Evolutionary conservation across 2,113 vertebrate species (phyloP), one percentile per base, ranked within the genome.

Genomic region (Pangasianodon hypophthalmus): DNA sequence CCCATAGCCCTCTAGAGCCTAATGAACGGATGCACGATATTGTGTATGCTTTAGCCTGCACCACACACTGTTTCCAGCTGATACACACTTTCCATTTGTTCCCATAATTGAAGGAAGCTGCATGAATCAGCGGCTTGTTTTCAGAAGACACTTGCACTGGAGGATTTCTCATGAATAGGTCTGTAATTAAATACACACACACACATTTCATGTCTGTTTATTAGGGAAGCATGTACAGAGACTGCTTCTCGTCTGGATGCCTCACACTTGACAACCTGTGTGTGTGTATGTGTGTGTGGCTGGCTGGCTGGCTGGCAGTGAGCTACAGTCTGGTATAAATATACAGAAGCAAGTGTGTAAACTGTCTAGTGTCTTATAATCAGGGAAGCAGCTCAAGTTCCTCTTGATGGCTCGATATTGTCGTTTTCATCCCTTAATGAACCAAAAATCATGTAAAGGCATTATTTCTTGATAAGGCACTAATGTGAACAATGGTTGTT

Each of bases 211-310:
- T 46, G 58, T 86, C 73, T 86, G 73, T 86, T 81, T 86, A 80
- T 81, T 77, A 62, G 48, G 58, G 48, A 81, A 50, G 46, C 37
- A 6, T 5, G 44, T 77, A 44, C 26, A 67, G 41, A 73, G 88
- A 85, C 88, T 89, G 88, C 62, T 89, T 86, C 88, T 89, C 11
- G 32, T 89, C 88, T 50, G 24, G 24, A 46, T 37, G 48, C 32
- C 58, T 58, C 6, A 6, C 50, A 58, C 58, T 46, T 79, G 71
- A 62, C 82, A 73, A 32, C 4, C 7, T 32, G 52, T 77, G 82
- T 77, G 81, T 58, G 88, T 88, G 50, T 71, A 54, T 26, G 81
- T 84, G n/a, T 50, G 52, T 83, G 81, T 56, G 37, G 37, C 37
- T 37, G 37, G 1, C 37, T 10, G 37, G 21, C 1, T 44, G 75